phyloP scores from a whole-genome alignment of 2,113 vertebrate species.

The Epinephelus fuscoguttatus region DNA sequence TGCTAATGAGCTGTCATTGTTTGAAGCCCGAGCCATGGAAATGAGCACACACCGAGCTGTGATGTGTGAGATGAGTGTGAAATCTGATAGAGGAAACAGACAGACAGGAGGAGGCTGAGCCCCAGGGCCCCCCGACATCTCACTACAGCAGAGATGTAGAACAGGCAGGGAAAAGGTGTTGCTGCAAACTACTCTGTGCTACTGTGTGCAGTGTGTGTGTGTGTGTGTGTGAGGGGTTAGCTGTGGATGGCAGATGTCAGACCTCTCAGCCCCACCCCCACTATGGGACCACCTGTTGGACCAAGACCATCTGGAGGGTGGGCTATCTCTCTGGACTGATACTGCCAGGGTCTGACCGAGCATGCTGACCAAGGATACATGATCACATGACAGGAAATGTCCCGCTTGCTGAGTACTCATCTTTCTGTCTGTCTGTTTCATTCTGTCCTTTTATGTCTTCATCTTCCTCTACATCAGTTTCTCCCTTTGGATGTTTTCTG shows the following conservation, averaged over 20 bases:
- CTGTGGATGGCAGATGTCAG: constrained; percentile 84
- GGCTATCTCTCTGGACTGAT: constrained; percentile 47
- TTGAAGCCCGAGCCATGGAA: constrained; percentile 59
- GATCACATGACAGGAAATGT: constrained; percentile 64
- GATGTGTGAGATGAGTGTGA: constrained; percentile 71
- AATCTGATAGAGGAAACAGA: constrained; percentile 70
- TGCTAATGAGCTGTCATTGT: constrained; percentile 72
- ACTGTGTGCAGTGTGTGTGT: constrained; percentile 1
- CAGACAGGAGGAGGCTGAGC: constrained; percentile 62
- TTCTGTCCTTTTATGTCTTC: not conserved
- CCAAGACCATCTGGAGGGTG: constrained; percentile 80
- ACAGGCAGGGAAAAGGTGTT: constrained; percentile 55
- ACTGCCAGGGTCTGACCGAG: constrained; percentile 54
- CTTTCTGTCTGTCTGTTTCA: not conserved
- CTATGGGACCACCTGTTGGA: constrained; percentile 83
- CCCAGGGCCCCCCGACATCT: constrained; percentile 48
- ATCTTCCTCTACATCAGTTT: not conserved
- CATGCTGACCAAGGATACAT: constrained; percentile 66
- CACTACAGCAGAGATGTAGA: constrained; percentile 49
- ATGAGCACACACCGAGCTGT: constrained; percentile 64
- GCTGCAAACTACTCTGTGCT: constrained; percentile 44
- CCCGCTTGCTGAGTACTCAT: not conserved
- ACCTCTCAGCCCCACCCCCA: constrained; percentile 73
- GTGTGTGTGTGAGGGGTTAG: constrained; percentile 51
- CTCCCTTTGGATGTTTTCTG: not conserved